These are phyloP conservation scores for Festucalex cinctus DNA, from an alignment of 2,113 vertebrate genomes.

Conservation along the genomic window DNA sequence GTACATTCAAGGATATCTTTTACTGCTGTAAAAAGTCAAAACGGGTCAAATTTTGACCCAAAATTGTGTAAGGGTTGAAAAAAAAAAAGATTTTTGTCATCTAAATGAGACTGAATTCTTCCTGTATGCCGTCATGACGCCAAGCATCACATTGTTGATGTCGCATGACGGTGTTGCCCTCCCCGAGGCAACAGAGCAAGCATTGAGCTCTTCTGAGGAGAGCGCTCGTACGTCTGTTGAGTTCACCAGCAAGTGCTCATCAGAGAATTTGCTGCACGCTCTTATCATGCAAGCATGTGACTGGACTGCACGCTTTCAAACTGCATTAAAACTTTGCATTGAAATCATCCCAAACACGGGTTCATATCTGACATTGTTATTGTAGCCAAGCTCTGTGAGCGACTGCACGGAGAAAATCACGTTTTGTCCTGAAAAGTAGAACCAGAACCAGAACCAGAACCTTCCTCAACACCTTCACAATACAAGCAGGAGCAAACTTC, in stretches of 20 bases:
- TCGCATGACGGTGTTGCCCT: conserved; percentile 21
- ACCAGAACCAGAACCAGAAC: no score
- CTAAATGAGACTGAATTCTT: conserved; percentile 24
- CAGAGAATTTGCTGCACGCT: not conserved
- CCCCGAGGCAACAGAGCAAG: conserved; percentile 4
- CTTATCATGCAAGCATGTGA: not conserved
- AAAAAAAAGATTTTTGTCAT: conserved; percentile 4
- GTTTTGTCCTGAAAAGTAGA: no score
- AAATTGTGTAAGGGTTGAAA: not conserved
- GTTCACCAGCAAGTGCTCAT: conserved; percentile 9
- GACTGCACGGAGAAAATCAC: not conserved
- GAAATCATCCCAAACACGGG: not conserved
- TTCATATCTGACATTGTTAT: not conserved
- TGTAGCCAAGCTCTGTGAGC: no score
- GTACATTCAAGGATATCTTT: not conserved
- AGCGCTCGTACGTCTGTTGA: conserved; percentile 14
- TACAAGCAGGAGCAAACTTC: no score
- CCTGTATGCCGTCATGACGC: conserved; percentile 10
- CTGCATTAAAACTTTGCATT: not conserved
- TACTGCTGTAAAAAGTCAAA: conserved; percentile 6
- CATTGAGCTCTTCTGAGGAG: conserved; percentile 5
- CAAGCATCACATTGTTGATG: conserved; percentile 27
- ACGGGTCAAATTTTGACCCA: conserved; percentile 39
- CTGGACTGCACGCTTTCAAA: not conserved
- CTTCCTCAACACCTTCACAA: no score